A percentile compares a stretch with the other conserved stretches of the same genome.
Evolutionary conservation across 2,888 invertebrate species (phyloP).

Genomic region (Aporophyla lueneburgensis): DNA sequence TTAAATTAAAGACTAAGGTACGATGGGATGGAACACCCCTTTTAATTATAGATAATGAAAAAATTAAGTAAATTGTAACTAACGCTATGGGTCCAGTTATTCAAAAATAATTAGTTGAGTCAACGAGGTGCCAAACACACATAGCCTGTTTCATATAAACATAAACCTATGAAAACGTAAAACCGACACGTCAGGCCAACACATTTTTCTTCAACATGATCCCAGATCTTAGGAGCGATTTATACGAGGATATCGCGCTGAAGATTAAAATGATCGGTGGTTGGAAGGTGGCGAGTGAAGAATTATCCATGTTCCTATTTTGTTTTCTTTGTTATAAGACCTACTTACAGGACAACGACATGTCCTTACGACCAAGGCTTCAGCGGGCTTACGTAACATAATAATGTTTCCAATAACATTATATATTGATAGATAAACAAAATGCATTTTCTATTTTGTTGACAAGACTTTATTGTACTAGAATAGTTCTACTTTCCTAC

Average conservation of each 20-base stretch:
- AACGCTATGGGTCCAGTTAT: too few species aligned
- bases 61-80: too few species aligned
- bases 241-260: slow-evolving; percentile 16
- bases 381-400: not conserved
- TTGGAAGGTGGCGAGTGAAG: slow-evolving; percentile 10
- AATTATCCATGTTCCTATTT: slow-evolving; percentile 14
- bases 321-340: slow-evolving; percentile 34
- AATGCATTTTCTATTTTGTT: not conserved
- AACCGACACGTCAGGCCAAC: slow-evolving; percentile 10
- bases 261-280: slow-evolving; percentile 27
- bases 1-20: too few species aligned
- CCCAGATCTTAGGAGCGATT: slow-evolving; percentile 16
- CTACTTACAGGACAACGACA: slow-evolving; percentile 36
- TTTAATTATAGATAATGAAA: too few species aligned
- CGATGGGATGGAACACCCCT: too few species aligned
- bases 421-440: not conserved
- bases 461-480: not conserved
- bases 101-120: not conserved
- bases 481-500: too few species aligned
- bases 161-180: slow-evolving; percentile 11
- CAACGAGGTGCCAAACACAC: not conserved
- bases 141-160: not conserved
- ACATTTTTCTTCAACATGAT: slow-evolving; percentile 33
- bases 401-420: not conserved
- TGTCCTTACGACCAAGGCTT: slow-evolving; percentile 29